A percentile compares a stretch with the other conserved stretches of the same genome.
phyloP scores from a whole-genome alignment of 2,113 vertebrate species.

The Gyps fulvus region DNA sequence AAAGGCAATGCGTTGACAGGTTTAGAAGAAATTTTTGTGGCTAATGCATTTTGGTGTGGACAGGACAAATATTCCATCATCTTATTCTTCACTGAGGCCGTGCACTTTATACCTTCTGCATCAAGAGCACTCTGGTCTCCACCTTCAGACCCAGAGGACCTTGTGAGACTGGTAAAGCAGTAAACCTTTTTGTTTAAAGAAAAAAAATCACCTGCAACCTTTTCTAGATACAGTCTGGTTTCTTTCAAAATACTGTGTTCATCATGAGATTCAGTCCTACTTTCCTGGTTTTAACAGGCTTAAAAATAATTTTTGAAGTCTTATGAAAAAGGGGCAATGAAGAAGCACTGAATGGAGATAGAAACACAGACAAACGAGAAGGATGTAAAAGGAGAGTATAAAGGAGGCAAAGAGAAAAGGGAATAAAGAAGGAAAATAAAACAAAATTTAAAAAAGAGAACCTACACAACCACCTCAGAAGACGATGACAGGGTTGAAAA shows the following conservation, averaged over 20 bases:
- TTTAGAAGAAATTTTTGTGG: neutral
- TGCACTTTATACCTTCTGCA: neutral
- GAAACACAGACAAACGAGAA: neutral
- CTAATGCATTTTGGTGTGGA: neutral
- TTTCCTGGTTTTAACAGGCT: neutral
- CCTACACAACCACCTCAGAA: neutral
- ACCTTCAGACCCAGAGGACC: neutral
- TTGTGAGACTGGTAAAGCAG: neutral
- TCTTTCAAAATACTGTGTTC: neutral
- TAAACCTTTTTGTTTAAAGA: neutral
- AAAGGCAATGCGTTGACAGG: neutral
- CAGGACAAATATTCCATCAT: neutral
- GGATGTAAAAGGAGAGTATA: neutral
- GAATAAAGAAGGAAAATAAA: neutral
- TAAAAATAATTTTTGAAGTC: neutral
- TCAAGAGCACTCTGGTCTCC: neutral
- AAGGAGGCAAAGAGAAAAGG: neutral
- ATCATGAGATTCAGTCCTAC: neutral
- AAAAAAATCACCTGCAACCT: neutral
- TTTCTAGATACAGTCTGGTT: neutral
- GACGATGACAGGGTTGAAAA: neutral
- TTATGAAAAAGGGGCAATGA: neutral
- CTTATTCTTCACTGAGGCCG: neutral
- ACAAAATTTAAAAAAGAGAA: neutral
- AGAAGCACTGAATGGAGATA: neutral